Conservation (phyloP, 53 echinoderm and acorn worm genomes). For the Antedon mediterranea region DNA sequence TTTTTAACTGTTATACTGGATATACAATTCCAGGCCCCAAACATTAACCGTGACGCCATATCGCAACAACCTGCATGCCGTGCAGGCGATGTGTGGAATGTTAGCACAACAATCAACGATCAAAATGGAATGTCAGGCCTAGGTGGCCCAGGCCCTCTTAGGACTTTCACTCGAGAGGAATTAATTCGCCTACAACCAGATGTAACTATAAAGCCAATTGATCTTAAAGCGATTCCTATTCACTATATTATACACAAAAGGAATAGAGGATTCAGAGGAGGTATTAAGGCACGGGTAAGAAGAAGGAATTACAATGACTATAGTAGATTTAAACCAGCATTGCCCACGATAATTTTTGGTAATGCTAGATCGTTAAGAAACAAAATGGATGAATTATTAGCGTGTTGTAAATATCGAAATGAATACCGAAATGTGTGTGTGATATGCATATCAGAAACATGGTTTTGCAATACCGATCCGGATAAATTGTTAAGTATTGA, state of each 20-base stretch:
- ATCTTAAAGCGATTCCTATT: too few species aligned
- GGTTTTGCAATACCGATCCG: background rate
- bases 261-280: background rate
- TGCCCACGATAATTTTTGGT: background rate
- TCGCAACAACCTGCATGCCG: too few species aligned
- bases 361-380: background rate
- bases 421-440: background rate
- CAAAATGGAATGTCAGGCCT: too few species aligned
- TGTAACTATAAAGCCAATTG: too few species aligned
- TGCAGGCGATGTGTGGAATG: too few species aligned
- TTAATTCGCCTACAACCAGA: too few species aligned
- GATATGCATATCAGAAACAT: background rate
- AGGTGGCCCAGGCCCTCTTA: too few species aligned
- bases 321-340: background rate
- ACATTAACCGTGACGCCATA: too few species aligned
- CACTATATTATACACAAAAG: background rate
- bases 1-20: too few species aligned
- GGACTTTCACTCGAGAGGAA: too few species aligned
- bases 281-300: background rate
- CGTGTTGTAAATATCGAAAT: background rate
- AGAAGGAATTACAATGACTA: background rate
- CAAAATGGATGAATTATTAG: background rate
- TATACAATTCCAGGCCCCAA: too few species aligned
- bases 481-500: background rate
- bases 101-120: too few species aligned